Base-by-base conservation (phyloP, 2,797 vertebrate species). In the Enteromius unitaeniatus region DNA sequence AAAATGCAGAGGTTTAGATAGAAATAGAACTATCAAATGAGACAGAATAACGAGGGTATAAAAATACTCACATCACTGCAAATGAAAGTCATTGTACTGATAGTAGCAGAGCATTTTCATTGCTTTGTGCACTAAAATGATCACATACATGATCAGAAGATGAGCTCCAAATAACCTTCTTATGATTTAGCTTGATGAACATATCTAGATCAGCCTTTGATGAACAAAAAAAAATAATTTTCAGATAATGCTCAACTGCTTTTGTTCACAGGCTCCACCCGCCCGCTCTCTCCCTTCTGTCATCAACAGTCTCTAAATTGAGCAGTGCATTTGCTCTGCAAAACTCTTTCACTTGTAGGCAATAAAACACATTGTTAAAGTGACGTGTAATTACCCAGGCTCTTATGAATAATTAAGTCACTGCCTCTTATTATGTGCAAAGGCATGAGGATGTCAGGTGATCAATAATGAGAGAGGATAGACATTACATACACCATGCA, bases 391-490 rank as follows among this genome's bases (percentile, higher is more conserved):
- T 94, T 92, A 94, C 91, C 84, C 89, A 26, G 86, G 73, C 81
- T 91, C 90, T 90, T 92, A 91, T 93, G 90, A 94, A 92, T 93
- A 93, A 95, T 94, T 93, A 93, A 93, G 89, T 90, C 91, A 75
- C 84, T 49, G 87, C 89, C 90, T 91, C 91, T 90, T 90, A 90
- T 94, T 93, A 91, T 88, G 91, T 91, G 90, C 85, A 88, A 91
- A 92, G 88, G 91, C 88, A 91, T 86, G 87, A 91, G 92, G 91
- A 93, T 92, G 92, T 92, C 90, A 86, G 91, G 90, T 93, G 93
- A 94, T 94, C 93, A 93, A 94, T 95, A 94, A 92, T 78, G 78
- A 87, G 51, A 89, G 88, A 80, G 87, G 81, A 88, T 86, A 88
- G 87, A 89, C 88, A 92, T 90, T 87, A 87, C 91, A 86, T 92